phyloP scores from a whole-genome alignment of 2,113 vertebrate species.

The Indri indri region DNA sequence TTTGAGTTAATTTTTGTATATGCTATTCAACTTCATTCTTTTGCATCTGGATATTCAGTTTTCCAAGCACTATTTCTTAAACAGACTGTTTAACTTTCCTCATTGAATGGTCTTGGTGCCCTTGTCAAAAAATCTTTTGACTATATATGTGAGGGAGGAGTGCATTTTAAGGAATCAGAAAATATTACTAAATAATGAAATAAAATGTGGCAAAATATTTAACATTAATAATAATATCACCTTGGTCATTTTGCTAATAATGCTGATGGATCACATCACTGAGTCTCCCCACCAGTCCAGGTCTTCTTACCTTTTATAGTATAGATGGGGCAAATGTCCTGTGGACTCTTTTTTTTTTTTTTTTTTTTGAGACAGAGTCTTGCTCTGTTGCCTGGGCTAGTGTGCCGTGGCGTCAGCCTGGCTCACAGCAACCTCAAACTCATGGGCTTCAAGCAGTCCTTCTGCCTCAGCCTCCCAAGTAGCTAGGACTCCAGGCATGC shows the following conservation, averaged over 20 bases:
- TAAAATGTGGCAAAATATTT: neutral
- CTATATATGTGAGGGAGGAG: neutral
- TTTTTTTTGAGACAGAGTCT: no score
- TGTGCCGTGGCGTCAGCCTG: no score
- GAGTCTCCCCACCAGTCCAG: neutral
- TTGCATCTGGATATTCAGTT: neutral
- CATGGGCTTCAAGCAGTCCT: no score
- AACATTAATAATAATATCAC: neutral
- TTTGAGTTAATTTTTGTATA: neutral
- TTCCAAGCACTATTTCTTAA: neutral
- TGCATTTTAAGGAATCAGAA: conserved; percentile 36
- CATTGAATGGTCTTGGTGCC: neutral
- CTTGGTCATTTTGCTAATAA: neutral
- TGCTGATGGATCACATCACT: neutral
- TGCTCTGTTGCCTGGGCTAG: no score
- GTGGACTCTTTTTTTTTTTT: no score
- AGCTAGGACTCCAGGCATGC: no score
- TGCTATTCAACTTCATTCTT: neutral
- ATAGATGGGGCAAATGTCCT: neutral
- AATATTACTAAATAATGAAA: conserved; percentile 28
- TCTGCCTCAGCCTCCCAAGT: no score
- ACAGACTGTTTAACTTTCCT: neutral
- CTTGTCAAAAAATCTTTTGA: neutral
- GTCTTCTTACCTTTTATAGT: neutral
- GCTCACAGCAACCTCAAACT: no score